Conservation (phyloP, 2,888 invertebrate genomes). For the Aleiodes alternator region DNA sequence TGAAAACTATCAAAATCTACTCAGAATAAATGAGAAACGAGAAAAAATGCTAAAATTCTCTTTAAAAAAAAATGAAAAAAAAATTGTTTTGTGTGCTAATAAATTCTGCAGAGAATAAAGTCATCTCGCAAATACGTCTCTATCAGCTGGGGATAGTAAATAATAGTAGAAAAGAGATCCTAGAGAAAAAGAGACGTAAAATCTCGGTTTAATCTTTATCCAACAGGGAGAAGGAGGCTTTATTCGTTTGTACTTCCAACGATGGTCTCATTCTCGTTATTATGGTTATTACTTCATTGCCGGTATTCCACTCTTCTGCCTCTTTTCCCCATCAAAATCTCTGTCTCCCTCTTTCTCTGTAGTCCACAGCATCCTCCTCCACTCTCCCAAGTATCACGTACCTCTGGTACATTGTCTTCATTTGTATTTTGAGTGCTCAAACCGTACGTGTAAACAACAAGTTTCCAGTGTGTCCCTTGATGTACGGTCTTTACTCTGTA, state of each 20-base stretch:
- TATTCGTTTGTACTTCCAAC: conserved; percentile 6
- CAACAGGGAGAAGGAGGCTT: conserved; percentile 39
- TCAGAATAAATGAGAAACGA: no score
- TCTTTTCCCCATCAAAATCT: background rate
- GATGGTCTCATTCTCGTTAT: conserved; percentile 42
- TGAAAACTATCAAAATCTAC: no score
- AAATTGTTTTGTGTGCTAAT: background rate
- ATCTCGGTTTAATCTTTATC: conserved; percentile 42
- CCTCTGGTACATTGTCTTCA: background rate
- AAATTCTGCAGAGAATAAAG: conserved; percentile 4
- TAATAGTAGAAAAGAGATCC: conserved; percentile 7
- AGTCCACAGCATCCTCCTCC: background rate
- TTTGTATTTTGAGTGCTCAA: background rate
- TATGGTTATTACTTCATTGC: conserved; percentile 47
- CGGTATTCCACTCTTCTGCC: background rate
- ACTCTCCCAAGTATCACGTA: background rate
- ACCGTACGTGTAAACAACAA: conserved; percentile 10
- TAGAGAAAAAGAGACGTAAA: conserved; percentile 16
- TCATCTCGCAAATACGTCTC: conserved; percentile 11
- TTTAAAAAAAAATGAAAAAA: no score
- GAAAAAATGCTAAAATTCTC: no score
- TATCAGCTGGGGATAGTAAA: conserved; percentile 31
- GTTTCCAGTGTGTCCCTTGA: background rate
- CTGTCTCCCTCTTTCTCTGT: background rate
- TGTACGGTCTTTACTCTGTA: conserved; percentile 17